A percentile compares a stretch with the other conserved stretches of the same genome.
Evolutionary conservation across 2,888 invertebrate genomes (phyloP).

Genomic region (Steinernema scapterisci): DNA sequence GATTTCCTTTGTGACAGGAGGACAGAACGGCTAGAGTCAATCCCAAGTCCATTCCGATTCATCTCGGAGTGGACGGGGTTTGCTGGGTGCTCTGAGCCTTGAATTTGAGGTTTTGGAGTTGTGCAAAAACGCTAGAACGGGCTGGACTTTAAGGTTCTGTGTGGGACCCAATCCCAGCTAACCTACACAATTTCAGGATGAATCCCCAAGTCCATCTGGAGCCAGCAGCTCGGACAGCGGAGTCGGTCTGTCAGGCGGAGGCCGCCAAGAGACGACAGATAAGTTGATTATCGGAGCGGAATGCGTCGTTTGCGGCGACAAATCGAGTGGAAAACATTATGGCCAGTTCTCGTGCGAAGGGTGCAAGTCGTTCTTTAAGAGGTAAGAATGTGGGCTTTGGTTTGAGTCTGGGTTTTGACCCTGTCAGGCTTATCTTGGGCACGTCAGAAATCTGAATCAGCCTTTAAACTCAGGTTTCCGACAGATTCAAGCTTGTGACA

Average conservation of each 20-base stretch:
- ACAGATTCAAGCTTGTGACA: no score
- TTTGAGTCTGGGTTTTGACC: no score
- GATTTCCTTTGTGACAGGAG: constrained; percentile 6
- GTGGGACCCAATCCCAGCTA: background rate
- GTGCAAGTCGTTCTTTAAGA: constrained; percentile 24
- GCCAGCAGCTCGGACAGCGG: constrained; percentile 27
- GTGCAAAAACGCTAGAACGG: no score
- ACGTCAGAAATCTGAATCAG: no score
- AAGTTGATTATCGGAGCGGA: constrained; percentile 24
- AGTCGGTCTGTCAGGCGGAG: background rate
- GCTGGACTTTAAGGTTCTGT: no score
- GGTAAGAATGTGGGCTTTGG: background rate
- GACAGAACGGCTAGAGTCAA: background rate
- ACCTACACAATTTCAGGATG: constrained; percentile 3
- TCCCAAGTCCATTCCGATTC: background rate
- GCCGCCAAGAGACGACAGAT: background rate
- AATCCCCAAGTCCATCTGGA: constrained; percentile 19
- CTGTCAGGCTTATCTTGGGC: no score
- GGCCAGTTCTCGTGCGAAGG: constrained; percentile 26
- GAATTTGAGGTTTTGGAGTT: no score
- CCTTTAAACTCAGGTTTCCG: no score
- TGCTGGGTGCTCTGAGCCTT: no score
- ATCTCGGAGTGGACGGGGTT: background rate
- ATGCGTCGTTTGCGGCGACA: constrained; percentile 33
- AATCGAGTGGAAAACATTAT: constrained; percentile 24